Conservation (phyloP, 2,797 vertebrate species). For the Anabas testudineus region DNA sequence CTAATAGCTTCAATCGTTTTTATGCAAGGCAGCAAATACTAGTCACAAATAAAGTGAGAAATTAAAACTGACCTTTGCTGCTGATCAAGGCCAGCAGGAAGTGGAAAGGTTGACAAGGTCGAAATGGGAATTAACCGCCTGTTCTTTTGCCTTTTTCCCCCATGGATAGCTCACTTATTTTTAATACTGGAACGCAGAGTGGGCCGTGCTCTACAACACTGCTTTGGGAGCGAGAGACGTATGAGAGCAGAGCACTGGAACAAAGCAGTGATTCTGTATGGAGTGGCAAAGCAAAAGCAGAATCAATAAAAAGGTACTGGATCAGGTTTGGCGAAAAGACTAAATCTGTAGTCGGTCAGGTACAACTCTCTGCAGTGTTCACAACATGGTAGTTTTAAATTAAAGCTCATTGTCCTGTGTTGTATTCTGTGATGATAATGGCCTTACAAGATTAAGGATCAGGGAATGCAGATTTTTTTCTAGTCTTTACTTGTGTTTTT, state of each 20-base stretch:
- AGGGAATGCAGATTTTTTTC: constrained; percentile 32
- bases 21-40: no score
- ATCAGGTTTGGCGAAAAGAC: background rate
- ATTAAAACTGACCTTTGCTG: no score
- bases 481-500: constrained; percentile 23
- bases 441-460: constrained; percentile 5
- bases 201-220: background rate
- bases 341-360: background rate
- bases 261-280: background rate
- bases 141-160: no score
- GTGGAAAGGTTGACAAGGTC: no score
- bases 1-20: no score
- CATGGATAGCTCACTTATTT: background rate
- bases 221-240: background rate
- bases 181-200: background rate
- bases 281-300: background rate
- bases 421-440: constrained; percentile 35
- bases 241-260: no score
- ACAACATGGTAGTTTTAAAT: background rate
- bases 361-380: background rate
- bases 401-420: background rate
- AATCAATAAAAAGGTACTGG: background rate
- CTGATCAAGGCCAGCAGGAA: no score
- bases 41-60: no score
- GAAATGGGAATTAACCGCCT: no score